Evolutionary conservation across 2,797 vertebrate species (phyloP), one percentile per base, ranked within the genome.

Genomic region (Enteromius trimaculatus): DNA sequence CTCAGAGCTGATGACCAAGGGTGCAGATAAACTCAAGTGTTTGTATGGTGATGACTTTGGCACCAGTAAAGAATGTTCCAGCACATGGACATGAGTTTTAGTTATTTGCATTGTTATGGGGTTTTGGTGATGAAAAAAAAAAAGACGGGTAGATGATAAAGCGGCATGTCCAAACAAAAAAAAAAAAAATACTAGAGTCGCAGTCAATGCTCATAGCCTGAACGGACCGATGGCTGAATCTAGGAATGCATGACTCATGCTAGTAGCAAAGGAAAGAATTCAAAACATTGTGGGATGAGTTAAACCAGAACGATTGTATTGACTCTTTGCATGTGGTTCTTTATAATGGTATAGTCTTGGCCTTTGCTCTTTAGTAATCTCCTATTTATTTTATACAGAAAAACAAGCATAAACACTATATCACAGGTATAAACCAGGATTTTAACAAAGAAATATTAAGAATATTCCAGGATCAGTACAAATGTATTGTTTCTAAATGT

Each of bases 11-110:
- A 17, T n/a, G 19, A 17, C 34, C 62, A 34, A 84, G 58, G 49
- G 69, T 62, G 53, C 62, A 83, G 79, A 84, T 70, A 83, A 62
- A 79, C 64, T 74, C 42, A 69, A 83, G 76, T 87, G 42, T 53
- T 49, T 75, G 44, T 70, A 23, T 75, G 71, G 29, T 83, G 68
- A 62, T 51, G 23, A 55, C n/a, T 77, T 31, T 79, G 68, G 44
- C 65, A 31, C 37, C 16, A 4, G 34, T 11, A 4, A 66, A 70
- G 68, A 51, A 71, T 37, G 71, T 82, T 76, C 44, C 70, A 83
- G 31, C 55, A 37, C 69, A 16, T 29, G 80, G 4, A 6, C 49
- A 21, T n/a, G 55, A 34, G 69, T 39, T 58, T 58, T 26, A 75
- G 80, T 65, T 17, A 34, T 51, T 55, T 58, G 65, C 65, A 39